phyloP scores from a whole-genome alignment of 2,888 invertebrate species.

The Oxystoma pomonae region DNA sequence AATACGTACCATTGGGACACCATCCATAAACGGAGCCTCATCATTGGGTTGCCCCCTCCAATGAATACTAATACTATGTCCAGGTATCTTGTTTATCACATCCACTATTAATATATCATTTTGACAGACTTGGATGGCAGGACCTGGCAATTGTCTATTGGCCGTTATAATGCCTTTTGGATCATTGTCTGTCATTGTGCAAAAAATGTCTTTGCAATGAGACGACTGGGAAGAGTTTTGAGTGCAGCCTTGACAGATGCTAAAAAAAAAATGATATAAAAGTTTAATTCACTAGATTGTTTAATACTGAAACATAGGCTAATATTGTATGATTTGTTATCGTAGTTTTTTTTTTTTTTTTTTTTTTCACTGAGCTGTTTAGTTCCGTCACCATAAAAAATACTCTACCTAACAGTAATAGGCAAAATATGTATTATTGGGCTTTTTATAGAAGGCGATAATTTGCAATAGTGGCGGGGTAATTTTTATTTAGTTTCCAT shows the following conservation, averaged over 20 bases:
- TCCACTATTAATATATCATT: slow-evolving; percentile 72
- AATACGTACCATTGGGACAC: slow-evolving; percentile 70
- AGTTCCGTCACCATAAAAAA: too few relatives aligned
- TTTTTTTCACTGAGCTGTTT: background rate
- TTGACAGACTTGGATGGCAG: slow-evolving; percentile 61
- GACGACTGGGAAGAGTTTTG: slow-evolving; percentile 48
- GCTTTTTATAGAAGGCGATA: too few relatives aligned
- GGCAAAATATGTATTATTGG: too few relatives aligned
- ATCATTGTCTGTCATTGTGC: slow-evolving; percentile 56
- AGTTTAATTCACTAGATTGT: too few relatives aligned
- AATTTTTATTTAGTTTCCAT: too few relatives aligned
- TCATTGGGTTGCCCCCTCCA: slow-evolving; percentile 76
- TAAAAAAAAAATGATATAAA: slow-evolving; percentile 38
- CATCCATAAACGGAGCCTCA: slow-evolving; percentile 70
- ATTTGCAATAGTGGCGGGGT: too few relatives aligned
- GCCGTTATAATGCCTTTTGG: slow-evolving; percentile 61
- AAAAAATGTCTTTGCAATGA: slow-evolving; percentile 55
- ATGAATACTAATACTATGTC: slow-evolving; percentile 66
- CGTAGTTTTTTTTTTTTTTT: background rate
- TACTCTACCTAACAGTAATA: too few relatives aligned
- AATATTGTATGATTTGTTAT: background rate
- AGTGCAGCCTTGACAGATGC: slow-evolving; percentile 64
- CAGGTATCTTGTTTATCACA: slow-evolving; percentile 65
- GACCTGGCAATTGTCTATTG: slow-evolving; percentile 64
- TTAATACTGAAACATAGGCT: slow-evolving; percentile 1